Evolutionary conservation across 2,888 invertebrate species (phyloP), one percentile per base, ranked within the genome.

Genomic region (Drosophila formosana): DNA sequence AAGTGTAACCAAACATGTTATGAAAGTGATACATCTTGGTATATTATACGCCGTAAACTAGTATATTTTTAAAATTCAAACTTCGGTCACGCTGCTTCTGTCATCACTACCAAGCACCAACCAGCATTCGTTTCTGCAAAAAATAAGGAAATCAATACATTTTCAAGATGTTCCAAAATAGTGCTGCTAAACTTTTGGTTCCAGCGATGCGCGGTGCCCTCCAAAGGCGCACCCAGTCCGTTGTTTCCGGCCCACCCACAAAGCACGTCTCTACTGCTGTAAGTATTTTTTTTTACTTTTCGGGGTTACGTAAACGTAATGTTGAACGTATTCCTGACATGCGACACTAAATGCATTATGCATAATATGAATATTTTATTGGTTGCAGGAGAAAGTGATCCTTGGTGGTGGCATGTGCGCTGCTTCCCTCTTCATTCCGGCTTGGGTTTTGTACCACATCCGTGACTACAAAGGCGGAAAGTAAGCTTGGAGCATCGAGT

Each of bases 371-470:
- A 7, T 1, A 28, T 28, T 56, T 8, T 23, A 32, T 32, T 26
- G 6, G 18, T 88, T 88, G 9, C 69, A 92, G 92, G 92, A 92
- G 79, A 89, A 90, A 72, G 51, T 88, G 4, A 74, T 91, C 18
- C 81, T 92, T 7, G 92, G 91, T 34, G 90, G 90, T 49, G 90
- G 91, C 43, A 91, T 91, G 91, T 81, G 87, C 63, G 80, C 65
- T 9, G 82, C 91, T 1, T 30, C 90, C 47, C 53, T 92, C 53
- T 72, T 89, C 11, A 83, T 90, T 66, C 92, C 92, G 3, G 88
- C 77, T 3, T 92, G 92, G 92, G 92, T 92, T 28, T 62, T 92
- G 34, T 71, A 78, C 66, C 92, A 92, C 76, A 89, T 92, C 63
- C 88, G 82, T 30, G 90, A 92, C 39, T 92, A 92, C 78, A 90